These are phyloP conservation scores for Saccostrea glomerata DNA, from an alignment of 1,140 invertebrate genomes.

Conservation along the genomic window DNA sequence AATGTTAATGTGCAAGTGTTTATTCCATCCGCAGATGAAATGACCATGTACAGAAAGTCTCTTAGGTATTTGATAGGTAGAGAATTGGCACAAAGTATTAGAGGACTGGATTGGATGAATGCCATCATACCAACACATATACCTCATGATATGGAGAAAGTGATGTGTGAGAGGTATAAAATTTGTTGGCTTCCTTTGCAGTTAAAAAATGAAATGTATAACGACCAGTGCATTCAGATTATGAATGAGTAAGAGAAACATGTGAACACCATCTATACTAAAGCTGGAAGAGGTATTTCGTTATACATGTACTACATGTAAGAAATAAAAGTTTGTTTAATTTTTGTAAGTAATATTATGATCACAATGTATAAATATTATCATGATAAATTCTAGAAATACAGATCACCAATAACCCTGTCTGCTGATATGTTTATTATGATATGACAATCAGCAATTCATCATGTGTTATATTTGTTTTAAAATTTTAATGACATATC, in stretches of 20 bases:
- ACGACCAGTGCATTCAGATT: conserved; percentile 52
- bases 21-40: conserved; percentile 11
- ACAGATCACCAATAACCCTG: too few relatives aligned
- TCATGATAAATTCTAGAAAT: too few relatives aligned
- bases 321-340: too few relatives aligned
- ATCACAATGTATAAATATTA: too few relatives aligned
- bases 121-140: conserved; percentile 22
- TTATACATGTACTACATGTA: not conserved
- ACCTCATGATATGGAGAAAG: conserved; percentile 7
- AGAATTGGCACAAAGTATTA: conserved; percentile 4
- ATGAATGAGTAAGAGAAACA: conserved; percentile 42
- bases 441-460: too few relatives aligned
- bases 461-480: too few relatives aligned
- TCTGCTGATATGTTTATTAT: too few relatives aligned
- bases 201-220: conserved; percentile 52
- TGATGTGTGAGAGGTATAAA: not conserved
- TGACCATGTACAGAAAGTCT: not conserved
- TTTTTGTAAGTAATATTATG: too few relatives aligned
- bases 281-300: conserved; percentile 46
- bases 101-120: conserved; percentile 1
- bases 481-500: too few relatives aligned
- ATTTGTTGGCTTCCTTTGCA: conserved; percentile 18
- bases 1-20: conserved; percentile 2
- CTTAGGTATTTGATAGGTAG: conserved; percentile 13
- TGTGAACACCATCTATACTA: conserved; percentile 42